These are phyloP conservation scores for Naso thynnoides DNA, from an alignment of 2,797 vertebrate genomes.

Conservation along the genomic window DNA sequence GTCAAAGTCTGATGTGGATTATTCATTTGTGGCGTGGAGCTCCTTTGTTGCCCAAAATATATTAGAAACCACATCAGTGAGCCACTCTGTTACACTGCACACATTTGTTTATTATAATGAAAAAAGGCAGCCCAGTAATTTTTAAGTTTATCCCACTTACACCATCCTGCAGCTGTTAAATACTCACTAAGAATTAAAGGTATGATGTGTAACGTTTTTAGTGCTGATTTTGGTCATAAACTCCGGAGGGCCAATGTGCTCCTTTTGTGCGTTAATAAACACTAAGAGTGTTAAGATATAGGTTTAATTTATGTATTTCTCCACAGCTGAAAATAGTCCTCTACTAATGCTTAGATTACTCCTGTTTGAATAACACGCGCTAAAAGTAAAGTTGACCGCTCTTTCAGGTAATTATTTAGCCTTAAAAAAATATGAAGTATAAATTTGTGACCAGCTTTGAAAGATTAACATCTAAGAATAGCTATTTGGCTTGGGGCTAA, in stretches of 20 bases:
- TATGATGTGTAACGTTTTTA: no score
- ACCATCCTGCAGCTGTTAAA: background rate
- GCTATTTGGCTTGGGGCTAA: background rate
- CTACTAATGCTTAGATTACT: background rate
- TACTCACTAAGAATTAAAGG: background rate
- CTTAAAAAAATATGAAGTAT: background rate
- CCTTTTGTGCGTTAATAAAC: no score
- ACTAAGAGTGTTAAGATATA: no score
- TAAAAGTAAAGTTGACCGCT: background rate
- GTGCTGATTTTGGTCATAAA: no score
- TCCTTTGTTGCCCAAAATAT: conserved; percentile 3
- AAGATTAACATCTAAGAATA: background rate
- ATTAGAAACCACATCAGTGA: conserved; percentile 9
- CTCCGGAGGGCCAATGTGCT: no score
- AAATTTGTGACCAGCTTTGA: background rate
- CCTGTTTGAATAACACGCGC: background rate
- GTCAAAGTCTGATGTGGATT: background rate
- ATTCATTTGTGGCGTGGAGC: background rate
- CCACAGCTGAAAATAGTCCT: conserved; percentile 1
- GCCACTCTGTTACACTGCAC: background rate
- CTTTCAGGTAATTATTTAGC: background rate
- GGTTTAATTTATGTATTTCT: background rate
- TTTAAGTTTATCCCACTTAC: conserved; percentile 1
- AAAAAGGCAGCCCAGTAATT: background rate
- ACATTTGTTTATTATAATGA: conserved; percentile 7